phyloP scores from a whole-genome alignment of 2,797 vertebrate species.

The Ispidina picta region DNA sequence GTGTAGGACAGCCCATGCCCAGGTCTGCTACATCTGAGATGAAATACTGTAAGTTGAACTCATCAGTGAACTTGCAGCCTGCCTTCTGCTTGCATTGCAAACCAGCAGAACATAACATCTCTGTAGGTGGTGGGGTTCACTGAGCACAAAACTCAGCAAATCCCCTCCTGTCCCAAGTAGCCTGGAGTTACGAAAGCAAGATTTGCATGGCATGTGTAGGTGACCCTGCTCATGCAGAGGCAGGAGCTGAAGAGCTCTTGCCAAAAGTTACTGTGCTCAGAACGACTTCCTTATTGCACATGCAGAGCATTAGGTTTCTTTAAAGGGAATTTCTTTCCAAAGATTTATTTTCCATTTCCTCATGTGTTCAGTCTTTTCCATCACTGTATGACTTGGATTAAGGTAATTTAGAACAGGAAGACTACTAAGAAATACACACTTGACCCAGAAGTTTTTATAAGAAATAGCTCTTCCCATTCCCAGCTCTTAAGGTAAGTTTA shows the following conservation, averaged over 20 bases:
- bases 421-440: neutral
- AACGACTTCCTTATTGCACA: neutral
- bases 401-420: constrained; percentile 20
- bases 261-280: neutral
- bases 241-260: neutral
- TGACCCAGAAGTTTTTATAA: neutral
- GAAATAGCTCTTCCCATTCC: neutral
- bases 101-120: neutral
- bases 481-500: neutral
- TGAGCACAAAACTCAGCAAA: neutral
- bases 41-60: neutral
- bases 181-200: neutral
- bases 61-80: neutral
- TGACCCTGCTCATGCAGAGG: fast-evolving
- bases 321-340: neutral
- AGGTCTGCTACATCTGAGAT: neutral
- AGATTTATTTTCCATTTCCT: neutral
- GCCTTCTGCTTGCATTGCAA: neutral
- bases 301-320: neutral
- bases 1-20: neutral
- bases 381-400: neutral
- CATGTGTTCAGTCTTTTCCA: neutral
- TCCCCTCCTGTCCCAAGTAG: neutral
- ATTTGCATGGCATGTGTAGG: fast-evolving
- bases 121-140: neutral